phyloP scores from a whole-genome alignment of 1,140 invertebrate species.

The Diachasma alloeum region DNA sequence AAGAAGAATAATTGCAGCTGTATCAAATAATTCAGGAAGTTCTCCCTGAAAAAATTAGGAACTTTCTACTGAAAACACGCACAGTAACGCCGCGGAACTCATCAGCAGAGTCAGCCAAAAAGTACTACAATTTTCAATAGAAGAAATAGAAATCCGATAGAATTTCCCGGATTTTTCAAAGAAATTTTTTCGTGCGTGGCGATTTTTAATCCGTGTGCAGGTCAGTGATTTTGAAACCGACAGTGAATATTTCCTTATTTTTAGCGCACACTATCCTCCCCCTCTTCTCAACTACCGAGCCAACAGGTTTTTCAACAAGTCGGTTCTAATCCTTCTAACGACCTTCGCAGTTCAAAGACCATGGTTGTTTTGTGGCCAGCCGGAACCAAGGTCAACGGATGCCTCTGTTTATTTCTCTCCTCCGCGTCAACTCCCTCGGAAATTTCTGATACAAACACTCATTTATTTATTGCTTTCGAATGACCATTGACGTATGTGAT shows the following conservation, averaged over 20 bases:
- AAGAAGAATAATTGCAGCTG: too few relatives aligned
- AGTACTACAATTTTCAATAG: too few relatives aligned
- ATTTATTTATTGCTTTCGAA: neutral
- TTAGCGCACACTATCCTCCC: neutral
- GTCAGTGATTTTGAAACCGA: neutral
- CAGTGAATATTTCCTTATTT: slow-evolving; percentile 1
- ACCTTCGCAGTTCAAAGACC: slow-evolving; percentile 10
- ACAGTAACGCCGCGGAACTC: too few relatives aligned
- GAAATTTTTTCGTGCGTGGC: too few relatives aligned
- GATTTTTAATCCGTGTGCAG: neutral
- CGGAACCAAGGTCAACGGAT: neutral
- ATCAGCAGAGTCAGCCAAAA: too few relatives aligned
- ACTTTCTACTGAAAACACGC: too few relatives aligned
- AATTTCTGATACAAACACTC: neutral
- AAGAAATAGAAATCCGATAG: too few relatives aligned
- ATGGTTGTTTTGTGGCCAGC: neutral
- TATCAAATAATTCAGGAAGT: too few relatives aligned
- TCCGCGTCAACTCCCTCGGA: neutral
- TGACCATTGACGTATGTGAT: too few relatives aligned
- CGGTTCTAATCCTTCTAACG: slow-evolving; percentile 5
- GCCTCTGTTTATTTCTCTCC: neutral
- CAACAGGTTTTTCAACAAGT: slow-evolving; percentile 5
- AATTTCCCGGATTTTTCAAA: too few relatives aligned
- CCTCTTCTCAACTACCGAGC: neutral
- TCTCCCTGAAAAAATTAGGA: too few relatives aligned